Percentiles rank a stretch among this genome's conserved stretches.
These are phyloP conservation scores for Temnothorax longispinosus DNA, from an alignment of 1,140 invertebrate species.

Conservation along the genomic window DNA sequence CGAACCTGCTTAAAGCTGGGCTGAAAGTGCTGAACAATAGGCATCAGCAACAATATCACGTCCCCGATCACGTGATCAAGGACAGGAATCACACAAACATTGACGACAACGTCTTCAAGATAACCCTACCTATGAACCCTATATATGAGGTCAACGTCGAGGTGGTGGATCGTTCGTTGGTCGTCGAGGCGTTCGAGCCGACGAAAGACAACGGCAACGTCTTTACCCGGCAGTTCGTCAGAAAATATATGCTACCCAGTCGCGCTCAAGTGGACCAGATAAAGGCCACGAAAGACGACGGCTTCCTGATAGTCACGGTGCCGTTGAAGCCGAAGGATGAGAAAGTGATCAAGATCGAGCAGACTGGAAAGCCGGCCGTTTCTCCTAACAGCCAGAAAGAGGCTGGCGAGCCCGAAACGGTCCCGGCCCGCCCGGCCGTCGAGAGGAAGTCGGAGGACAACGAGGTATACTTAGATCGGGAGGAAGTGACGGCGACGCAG, in stretches of 20 bases:
- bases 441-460: neutral
- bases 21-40: neutral
- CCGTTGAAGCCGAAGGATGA: slow-evolving; percentile 85
- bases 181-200: slow-evolving; percentile 89
- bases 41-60: neutral
- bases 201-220: slow-evolving; percentile 90
- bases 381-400: neutral
- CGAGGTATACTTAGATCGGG: neutral
- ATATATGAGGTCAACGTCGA: slow-evolving; percentile 49
- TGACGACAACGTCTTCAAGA: slow-evolving; percentile 8
- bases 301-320: slow-evolving; percentile 89
- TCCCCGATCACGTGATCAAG: no score
- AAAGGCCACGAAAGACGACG: slow-evolving; percentile 87
- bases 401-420: neutral
- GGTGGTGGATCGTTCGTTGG: slow-evolving; percentile 78
- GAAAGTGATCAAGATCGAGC: slow-evolving; percentile 72
- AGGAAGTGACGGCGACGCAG: slow-evolving; percentile 6
- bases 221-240: slow-evolving; percentile 90
- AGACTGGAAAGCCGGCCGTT: slow-evolving; percentile 73
- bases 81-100: neutral
- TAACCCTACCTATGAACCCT: no score
- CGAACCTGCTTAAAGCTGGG: no score
- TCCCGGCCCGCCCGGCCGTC: no score
- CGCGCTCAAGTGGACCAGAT: slow-evolving; percentile 88
- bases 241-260: slow-evolving; percentile 89